Evolutionary conservation across 2,113 vertebrate species (phyloP).

Genomic region (Geothlypis trichas): DNA sequence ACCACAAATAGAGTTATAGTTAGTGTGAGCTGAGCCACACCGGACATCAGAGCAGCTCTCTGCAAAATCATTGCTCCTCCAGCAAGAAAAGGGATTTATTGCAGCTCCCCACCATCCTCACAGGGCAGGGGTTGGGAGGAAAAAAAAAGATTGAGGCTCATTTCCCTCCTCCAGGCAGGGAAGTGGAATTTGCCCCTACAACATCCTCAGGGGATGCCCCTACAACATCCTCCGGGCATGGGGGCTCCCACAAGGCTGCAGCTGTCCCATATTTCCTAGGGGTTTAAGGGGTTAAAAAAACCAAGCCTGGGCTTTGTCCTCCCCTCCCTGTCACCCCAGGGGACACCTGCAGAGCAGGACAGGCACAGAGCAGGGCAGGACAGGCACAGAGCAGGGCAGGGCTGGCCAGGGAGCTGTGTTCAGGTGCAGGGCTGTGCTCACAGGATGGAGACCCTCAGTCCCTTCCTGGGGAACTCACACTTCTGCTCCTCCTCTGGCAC

Average conservation of each 20-base stretch:
- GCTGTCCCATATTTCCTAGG: neutral
- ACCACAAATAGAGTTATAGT: neutral
- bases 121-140: fast-evolving
- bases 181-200: neutral
- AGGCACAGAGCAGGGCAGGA: neutral
- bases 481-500: slow-evolving; percentile 97
- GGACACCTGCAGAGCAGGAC: neutral
- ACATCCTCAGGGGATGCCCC: neutral
- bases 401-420: neutral
- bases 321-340: neutral
- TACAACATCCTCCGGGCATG: neutral
- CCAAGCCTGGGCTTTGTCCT: neutral
- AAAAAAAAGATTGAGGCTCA: neutral
- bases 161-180: fast-evolving
- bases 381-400: neutral
- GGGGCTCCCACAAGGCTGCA: fast-evolving
- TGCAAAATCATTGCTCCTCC: neutral
- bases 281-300: neutral
- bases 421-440: neutral
- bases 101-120: neutral
- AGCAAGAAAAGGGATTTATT: neutral
- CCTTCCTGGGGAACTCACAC: slow-evolving; percentile 68
- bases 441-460: neutral
- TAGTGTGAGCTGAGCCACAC: neutral
- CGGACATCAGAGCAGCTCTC: neutral